Conservation (phyloP, 1,140 invertebrate genomes). For the Magallana gigas region DNA sequence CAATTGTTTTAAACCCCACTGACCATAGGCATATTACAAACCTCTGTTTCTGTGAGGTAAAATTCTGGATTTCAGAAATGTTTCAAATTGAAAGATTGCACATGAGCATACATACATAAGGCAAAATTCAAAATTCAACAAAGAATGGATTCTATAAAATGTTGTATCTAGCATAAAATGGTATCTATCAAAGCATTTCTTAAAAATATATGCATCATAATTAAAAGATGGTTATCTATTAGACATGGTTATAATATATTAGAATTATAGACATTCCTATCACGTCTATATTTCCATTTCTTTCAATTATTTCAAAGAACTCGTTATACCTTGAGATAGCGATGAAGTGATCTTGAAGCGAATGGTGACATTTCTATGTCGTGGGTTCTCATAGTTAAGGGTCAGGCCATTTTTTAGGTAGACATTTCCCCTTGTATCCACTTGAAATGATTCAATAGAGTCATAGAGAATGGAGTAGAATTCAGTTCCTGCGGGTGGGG, state of each 20-base stretch:
- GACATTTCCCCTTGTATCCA: constrained; percentile 54
- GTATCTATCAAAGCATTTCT: too few species aligned
- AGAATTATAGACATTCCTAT: too few species aligned
- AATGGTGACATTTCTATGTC: constrained; percentile 45
- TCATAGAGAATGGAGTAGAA: constrained; percentile 43
- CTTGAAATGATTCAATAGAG: constrained; percentile 51
- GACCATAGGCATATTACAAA: not conserved
- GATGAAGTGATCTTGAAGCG: constrained; percentile 52
- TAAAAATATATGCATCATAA: too few species aligned
- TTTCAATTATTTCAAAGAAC: too few species aligned
- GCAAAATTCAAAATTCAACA: too few species aligned
- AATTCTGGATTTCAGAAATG: not conserved
- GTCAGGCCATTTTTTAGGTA: constrained; percentile 42
- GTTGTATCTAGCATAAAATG: too few species aligned
- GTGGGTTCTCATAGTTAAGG: constrained; percentile 51
- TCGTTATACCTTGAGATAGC: constrained; percentile 41
- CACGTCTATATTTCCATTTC: too few species aligned
- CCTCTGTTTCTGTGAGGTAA: not conserved
- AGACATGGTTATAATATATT: too few species aligned
- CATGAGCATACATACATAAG: too few species aligned
- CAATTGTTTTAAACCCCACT: not conserved
- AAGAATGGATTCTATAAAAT: too few species aligned
- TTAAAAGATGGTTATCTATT: too few species aligned
- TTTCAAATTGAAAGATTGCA: too few species aligned
- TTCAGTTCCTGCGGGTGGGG: constrained; percentile 40